Evolutionary conservation across 2,113 vertebrate genomes (phyloP).

Genomic region (Suncus etruscus): DNA sequence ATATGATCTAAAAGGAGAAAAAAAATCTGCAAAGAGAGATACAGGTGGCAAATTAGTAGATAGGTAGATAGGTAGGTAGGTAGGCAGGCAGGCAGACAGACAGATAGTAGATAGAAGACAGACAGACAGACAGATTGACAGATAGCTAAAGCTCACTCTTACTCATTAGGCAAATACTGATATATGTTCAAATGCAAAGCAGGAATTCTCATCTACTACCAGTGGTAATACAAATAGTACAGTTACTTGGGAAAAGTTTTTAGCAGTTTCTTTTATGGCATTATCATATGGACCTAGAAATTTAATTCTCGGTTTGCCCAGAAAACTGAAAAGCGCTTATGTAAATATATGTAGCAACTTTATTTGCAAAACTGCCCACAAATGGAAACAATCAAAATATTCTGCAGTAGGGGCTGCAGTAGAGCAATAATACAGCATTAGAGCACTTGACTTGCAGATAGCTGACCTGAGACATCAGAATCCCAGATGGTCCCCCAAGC

Average conservation of each 20-base stretch:
- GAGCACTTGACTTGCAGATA: too few species aligned
- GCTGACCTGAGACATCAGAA: too few species aligned
- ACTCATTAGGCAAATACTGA: conserved; percentile 14
- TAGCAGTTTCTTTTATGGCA: background rate
- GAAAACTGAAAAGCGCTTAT: background rate
- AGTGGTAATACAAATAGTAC: background rate
- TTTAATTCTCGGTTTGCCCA: background rate
- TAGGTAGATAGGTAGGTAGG: too few species aligned
- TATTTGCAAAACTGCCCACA: background rate
- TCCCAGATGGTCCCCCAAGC: too few species aligned
- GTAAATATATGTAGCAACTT: background rate
- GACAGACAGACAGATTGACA: too few species aligned
- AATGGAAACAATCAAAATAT: background rate
- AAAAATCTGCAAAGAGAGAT: conserved; percentile 1
- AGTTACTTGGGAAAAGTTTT: background rate
- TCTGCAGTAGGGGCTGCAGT: too few species aligned
- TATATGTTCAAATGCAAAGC: background rate
- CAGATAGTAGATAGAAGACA: background rate
- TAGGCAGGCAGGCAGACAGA: background rate
- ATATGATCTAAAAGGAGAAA: background rate
- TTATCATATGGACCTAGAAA: background rate
- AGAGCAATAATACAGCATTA: too few species aligned
- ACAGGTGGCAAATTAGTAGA: background rate
- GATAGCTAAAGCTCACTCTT: too few species aligned
- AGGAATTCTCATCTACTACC: background rate